Evolutionary conservation across 1,140 invertebrate genomes (phyloP).

Genomic region (Leucophenga varia): DNA sequence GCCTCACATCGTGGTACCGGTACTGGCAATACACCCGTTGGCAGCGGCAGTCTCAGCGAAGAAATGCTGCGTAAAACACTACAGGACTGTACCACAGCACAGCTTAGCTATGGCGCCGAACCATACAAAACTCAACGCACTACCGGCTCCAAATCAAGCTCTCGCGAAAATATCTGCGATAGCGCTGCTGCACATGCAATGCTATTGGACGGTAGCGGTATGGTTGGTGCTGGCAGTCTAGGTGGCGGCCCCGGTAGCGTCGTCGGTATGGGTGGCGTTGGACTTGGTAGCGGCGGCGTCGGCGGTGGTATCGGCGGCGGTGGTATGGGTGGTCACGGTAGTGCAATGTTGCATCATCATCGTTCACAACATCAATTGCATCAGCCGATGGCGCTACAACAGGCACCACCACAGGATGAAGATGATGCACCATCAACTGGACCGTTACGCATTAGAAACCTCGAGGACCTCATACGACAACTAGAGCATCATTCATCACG

Average conservation of each 20-base stretch:
- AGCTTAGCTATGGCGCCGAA: slow-evolving; percentile 58
- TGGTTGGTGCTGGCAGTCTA: slow-evolving; percentile 22
- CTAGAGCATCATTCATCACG: slow-evolving; percentile 83
- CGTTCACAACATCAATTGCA: slow-evolving; percentile 50
- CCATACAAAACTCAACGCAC: slow-evolving; percentile 68
- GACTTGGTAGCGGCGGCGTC: slow-evolving; percentile 18
- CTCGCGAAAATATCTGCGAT: slow-evolving; percentile 67
- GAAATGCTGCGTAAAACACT: slow-evolving; percentile 66
- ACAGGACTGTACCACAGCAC: slow-evolving; percentile 63
- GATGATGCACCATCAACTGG: slow-evolving; percentile 72
- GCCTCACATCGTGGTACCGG: slow-evolving; percentile 68
- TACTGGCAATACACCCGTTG: slow-evolving; percentile 61
- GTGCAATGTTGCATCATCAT: slow-evolving; percentile 47
- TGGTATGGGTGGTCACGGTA: slow-evolving; percentile 27
- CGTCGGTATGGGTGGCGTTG: slow-evolving; percentile 20
- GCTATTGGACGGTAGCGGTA: slow-evolving; percentile 43
- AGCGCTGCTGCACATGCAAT: slow-evolving; percentile 57
- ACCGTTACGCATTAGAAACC: slow-evolving; percentile 80
- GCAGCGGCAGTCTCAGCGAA: slow-evolving; percentile 64
- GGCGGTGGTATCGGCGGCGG: slow-evolving; percentile 11
- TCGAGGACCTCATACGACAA: slow-evolving; percentile 88
- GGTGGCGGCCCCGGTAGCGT: slow-evolving; percentile 29
- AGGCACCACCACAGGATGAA: slow-evolving; percentile 58
- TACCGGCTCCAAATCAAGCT: slow-evolving; percentile 60
- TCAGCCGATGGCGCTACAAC: slow-evolving; percentile 41